phyloP scores from a whole-genome alignment of 2,797 vertebrate species.

The Syndactyla subalaris region DNA sequence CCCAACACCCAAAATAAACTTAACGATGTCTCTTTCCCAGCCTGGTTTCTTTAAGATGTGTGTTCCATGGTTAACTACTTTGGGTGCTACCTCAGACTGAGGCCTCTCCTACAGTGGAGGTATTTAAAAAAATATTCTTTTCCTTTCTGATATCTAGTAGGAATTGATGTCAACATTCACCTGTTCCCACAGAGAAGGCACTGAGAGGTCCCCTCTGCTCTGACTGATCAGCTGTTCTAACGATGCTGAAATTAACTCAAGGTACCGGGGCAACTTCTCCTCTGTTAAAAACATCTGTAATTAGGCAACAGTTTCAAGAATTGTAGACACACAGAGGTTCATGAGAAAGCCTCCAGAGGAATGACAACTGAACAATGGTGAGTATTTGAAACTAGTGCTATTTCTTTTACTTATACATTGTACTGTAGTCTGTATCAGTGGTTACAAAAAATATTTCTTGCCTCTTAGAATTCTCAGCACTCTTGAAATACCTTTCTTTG shows the following conservation, averaged over 20 bases:
- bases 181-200: background rate
- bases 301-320: background rate
- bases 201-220: background rate
- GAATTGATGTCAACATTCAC: background rate
- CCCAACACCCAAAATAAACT: background rate
- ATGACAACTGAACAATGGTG: background rate
- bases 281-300: background rate
- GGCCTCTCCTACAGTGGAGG: background rate
- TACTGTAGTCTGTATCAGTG: background rate
- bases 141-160: background rate
- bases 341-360: background rate
- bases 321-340: accelerated
- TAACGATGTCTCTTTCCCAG: background rate
- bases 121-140: background rate
- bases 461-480: background rate
- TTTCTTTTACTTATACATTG: background rate
- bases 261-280: background rate
- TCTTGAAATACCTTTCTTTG: background rate
- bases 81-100: background rate
- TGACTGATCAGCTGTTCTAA: background rate
- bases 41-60: background rate
- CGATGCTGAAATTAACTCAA: background rate
- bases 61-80: background rate
- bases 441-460: background rate
- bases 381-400: background rate